Evolutionary conservation across 2,888 invertebrate genomes (phyloP), one percentile per base, ranked within the genome.

Genomic region (Agriotes lineatus): DNA sequence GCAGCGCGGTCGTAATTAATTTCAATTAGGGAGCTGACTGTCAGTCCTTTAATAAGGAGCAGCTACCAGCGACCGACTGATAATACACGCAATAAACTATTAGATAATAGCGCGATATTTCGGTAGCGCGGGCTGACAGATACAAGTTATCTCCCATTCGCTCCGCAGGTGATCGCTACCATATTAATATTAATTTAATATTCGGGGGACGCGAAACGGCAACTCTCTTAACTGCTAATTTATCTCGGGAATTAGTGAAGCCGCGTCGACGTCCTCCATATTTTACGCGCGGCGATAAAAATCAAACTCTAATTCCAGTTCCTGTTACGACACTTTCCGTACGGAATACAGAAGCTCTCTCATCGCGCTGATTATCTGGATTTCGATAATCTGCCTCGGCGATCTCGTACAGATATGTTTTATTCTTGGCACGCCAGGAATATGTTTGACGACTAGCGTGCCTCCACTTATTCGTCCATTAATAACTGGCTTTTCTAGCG

Each of bases 141-240:
- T 68, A 72, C 74, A 70, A 72, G 74, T 74, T 74, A 72, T 72
- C 72, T 72, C 72, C 72, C 67, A 70, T 64, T 68, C 67, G 66
- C 75, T 62, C 77, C 37, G 72, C 75, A 73, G 75, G 77, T 72
- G 75, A 69, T 74, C 72, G 76, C 77, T 76, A 75, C 77, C 73
- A 74, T 72, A 75, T 75, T 66, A 59, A 66, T 74, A 75, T 59
- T 52, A 22, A 59, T 58, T 59, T 64, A 57, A 57, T 64, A 64
- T 64, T 57, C 45, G 30, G 37, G 39, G 50, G 57, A 45, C 35
- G 30, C 16, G 44, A 33, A 54, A 25, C 56, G 18, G 33, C n/a
- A 44, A 20, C 44, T 30, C 37, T 22, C 56, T 57, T 64, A 64
- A 64, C 39, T 57, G 50, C 25, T 37, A 64, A 64, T 64, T 64